Evolutionary conservation across 1,140 invertebrate genomes (phyloP).

Genomic region (Bombyx mandarina): DNA sequence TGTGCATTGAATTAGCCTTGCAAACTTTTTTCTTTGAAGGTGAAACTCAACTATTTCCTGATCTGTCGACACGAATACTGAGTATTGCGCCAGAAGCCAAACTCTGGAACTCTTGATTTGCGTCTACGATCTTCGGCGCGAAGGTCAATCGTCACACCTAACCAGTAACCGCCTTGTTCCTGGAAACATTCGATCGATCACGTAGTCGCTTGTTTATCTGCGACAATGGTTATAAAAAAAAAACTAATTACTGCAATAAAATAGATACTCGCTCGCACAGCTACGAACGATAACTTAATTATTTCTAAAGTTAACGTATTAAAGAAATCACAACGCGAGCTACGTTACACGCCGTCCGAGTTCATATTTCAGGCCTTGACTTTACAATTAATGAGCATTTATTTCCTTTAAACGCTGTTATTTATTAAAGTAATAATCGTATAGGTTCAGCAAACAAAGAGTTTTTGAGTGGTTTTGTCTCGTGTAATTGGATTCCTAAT

Average conservation of each 20-base stretch:
- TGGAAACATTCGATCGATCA: constrained; percentile 19
- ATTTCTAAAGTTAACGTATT: too few species aligned
- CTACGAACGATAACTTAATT: too few species aligned
- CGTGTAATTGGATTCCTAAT: too few species aligned
- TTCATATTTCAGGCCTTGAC: too few species aligned
- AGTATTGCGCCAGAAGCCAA: constrained; percentile 26
- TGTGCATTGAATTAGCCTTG: constrained; percentile 17
- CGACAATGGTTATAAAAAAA: constrained; percentile 1
- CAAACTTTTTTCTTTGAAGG: constrained; percentile 25
- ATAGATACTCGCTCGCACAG: too few species aligned
- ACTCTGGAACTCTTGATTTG: constrained; percentile 19
- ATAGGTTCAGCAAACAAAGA: too few species aligned
- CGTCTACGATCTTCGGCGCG: constrained; percentile 6
- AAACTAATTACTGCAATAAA: not conserved
- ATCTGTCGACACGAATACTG: constrained; percentile 22
- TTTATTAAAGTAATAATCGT: too few species aligned
- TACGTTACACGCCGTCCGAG: too few species aligned
- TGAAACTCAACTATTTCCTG: constrained; percentile 23
- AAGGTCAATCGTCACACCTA: constrained; percentile 13
- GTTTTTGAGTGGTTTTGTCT: too few species aligned
- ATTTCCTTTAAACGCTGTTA: too few species aligned
- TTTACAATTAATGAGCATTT: too few species aligned
- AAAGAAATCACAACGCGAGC: too few species aligned
- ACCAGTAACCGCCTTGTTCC: constrained; percentile 12
- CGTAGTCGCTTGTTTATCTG: constrained; percentile 12